These are phyloP conservation scores for Cantharis rufa DNA, from an alignment of 2,888 invertebrate genomes.

Conservation along the genomic window DNA sequence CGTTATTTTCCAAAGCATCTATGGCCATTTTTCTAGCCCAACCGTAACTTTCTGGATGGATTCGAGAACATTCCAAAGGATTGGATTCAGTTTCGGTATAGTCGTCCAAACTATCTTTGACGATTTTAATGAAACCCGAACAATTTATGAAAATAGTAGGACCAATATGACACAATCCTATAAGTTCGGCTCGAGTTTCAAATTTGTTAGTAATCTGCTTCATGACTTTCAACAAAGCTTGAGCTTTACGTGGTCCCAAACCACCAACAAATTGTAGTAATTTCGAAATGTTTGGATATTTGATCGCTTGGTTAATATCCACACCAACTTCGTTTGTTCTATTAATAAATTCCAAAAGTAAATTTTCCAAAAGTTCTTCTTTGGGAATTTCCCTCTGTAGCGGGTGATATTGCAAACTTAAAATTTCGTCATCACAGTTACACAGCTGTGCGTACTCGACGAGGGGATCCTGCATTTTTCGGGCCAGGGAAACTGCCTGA, in stretches of 20 bases:
- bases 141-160: conserved; percentile 96
- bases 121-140: conserved; percentile 98
- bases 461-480: conserved; percentile 92
- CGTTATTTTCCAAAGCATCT: conserved; percentile 96
- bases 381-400: conserved; percentile 75
- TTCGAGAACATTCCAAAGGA: conserved; percentile 94
- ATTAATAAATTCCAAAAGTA: conserved; percentile 90
- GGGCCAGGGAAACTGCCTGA: conserved; percentile 91
- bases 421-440: conserved; percentile 93
- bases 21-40: conserved; percentile 99
- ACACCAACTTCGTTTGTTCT: conserved; percentile 98
- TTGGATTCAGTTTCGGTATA: conserved; percentile 84
- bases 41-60: conserved; percentile 99
- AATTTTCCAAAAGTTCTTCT: conserved; percentile 82
- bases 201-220: conserved; percentile 90
- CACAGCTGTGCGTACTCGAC: conserved; percentile 96
- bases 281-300: conserved; percentile 84
- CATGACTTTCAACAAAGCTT: conserved; percentile 80
- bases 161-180: conserved; percentile 95
- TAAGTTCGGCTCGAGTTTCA: conserved; percentile 93
- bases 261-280: conserved; percentile 97
- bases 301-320: conserved; percentile 91
- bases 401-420: conserved; percentile 90
- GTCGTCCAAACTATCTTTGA: conserved; percentile 92
- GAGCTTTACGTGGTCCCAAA: conserved; percentile 92